phyloP scores from a whole-genome alignment of 1,140 invertebrate species.

The Vanessa atalanta region DNA sequence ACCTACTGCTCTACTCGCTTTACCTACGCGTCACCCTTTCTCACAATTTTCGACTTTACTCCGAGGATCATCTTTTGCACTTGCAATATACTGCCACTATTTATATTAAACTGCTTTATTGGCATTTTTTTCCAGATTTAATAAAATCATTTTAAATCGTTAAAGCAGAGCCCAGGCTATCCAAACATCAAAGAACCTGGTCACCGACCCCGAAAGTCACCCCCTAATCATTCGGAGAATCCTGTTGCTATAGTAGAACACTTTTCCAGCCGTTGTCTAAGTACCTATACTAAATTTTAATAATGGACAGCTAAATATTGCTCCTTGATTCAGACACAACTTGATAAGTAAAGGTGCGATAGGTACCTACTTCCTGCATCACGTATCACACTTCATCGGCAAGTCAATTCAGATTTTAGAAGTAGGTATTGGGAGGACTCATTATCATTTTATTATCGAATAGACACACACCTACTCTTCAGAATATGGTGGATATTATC shows the following conservation, averaged over 20 bases:
- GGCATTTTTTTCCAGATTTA: background rate
- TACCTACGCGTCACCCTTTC: slow-evolving; percentile 49
- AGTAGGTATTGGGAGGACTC: too few species aligned
- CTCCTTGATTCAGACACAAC: background rate
- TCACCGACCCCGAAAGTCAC: background rate
- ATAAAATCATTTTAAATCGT: background rate
- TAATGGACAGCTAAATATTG: background rate
- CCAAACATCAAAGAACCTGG: background rate
- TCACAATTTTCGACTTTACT: slow-evolving; percentile 44
- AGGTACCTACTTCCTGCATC: slow-evolving; percentile 66
- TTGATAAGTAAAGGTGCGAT: slow-evolving; percentile 26
- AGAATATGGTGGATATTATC: background rate
- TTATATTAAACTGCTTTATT: background rate
- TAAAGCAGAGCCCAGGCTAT: background rate
- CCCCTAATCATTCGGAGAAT: background rate
- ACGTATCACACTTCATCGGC: slow-evolving; percentile 66
- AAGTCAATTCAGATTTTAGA: too few species aligned
- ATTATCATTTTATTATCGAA: background rate
- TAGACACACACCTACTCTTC: background rate
- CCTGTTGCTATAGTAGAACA: background rate
- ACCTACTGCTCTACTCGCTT: slow-evolving; percentile 38
- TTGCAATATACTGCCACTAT: slow-evolving; percentile 3
- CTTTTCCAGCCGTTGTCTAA: background rate
- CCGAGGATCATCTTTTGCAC: slow-evolving; percentile 6
- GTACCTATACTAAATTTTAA: too few species aligned